Conservation (phyloP, 2,797 vertebrate genomes). For the Poeciliopsis paucimaculata region DNA sequence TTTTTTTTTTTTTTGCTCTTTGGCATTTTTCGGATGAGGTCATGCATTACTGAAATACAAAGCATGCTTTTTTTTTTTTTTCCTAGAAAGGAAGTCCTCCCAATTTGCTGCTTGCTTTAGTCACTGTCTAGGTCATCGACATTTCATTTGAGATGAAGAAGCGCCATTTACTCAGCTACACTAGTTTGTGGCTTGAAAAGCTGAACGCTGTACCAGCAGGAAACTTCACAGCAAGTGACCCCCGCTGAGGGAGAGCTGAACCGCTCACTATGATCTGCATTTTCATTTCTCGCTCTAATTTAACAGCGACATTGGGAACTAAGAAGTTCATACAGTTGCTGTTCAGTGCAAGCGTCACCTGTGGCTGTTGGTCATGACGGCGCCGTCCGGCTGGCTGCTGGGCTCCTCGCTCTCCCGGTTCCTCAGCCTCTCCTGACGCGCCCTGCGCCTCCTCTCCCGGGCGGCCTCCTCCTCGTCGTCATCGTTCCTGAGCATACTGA, state of each 20-base stretch:
- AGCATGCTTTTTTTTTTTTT: background rate
- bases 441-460: slow-evolving; percentile 91
- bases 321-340: background rate
- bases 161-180: background rate
- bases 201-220: background rate
- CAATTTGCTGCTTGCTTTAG: background rate
- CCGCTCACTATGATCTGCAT: background rate
- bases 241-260: background rate
- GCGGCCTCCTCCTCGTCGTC: slow-evolving; percentile 97
- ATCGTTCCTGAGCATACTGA: slow-evolving; percentile 88
- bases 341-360: slow-evolving; percentile 77
- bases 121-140: background rate
- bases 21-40: slow-evolving; percentile 26
- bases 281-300: background rate
- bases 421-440: slow-evolving; percentile 91
- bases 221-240: background rate
- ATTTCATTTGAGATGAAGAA: background rate
- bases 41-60: slow-evolving; percentile 8
- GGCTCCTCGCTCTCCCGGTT: slow-evolving; percentile 85
- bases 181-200: background rate
- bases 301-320: background rate
- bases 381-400: slow-evolving; percentile 79
- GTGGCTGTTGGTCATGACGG: slow-evolving; percentile 89
- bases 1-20: slow-evolving; percentile 17
- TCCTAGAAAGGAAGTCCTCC: background rate